Evolutionary conservation across 92 coral and sea anemone genomes (phyloP).

Genomic region (Muricea muricata): DNA sequence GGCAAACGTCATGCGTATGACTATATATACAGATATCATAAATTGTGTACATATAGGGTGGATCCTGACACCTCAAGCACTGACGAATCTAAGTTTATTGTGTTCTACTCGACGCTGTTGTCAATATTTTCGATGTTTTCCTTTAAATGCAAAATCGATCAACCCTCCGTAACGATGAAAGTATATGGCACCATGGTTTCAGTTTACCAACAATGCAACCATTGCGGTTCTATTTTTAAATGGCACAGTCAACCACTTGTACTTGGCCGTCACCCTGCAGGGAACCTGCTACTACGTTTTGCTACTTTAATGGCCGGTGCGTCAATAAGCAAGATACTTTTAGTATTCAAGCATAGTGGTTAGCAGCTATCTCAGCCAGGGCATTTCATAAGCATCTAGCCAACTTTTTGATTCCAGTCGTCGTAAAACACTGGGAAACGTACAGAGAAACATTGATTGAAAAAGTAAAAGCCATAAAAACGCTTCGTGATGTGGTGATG

Average conservation of each 20-base stretch:
- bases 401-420: background rate
- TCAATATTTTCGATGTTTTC: too few species aligned
- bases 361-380: background rate
- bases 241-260: background rate
- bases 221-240: background rate
- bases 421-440: background rate
- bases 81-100: too few species aligned
- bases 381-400: background rate
- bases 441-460: background rate
- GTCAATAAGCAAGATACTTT: too few species aligned
- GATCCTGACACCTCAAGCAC: too few species aligned
- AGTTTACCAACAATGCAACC: background rate
- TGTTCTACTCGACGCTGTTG: too few species aligned
- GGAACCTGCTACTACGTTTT: background rate
- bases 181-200: background rate
- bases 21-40: too few species aligned
- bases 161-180: background rate
- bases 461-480: background rate
- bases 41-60: background rate
- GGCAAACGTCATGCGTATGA: background rate
- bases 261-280: background rate
- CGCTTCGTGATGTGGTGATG: slow-evolving; percentile 48
- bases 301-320: background rate
- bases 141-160: background rate
- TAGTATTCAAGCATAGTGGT: background rate